phyloP scores from a whole-genome alignment of 2,797 vertebrate species.

The Lates japonicus region DNA sequence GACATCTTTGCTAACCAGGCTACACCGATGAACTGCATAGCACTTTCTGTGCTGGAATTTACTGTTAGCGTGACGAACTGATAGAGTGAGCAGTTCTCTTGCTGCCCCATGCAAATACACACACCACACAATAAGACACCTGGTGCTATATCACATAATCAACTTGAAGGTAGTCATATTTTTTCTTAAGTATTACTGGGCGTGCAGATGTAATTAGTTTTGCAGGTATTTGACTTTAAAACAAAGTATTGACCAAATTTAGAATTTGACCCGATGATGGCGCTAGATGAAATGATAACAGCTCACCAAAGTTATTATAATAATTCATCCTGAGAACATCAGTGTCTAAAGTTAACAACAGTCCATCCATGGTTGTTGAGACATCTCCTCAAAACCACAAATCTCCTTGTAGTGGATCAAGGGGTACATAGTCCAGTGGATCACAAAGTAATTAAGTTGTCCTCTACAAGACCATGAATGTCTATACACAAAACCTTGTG shows the following conservation, averaged over 20 bases:
- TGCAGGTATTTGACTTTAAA: not conserved
- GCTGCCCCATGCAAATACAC: conserved; percentile 16
- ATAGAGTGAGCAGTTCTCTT: conserved; percentile 5
- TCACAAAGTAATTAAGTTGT: not conserved
- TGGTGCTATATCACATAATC: not conserved
- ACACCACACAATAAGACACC: not conserved
- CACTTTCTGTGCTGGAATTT: conserved; percentile 31
- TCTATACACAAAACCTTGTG: not conserved
- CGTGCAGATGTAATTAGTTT: not conserved
- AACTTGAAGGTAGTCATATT: not conserved
- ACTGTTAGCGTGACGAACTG: conserved; percentile 40
- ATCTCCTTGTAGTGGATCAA: too few relatives aligned
- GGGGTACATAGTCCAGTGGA: too few relatives aligned
- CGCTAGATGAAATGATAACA: not conserved
- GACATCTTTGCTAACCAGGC: conserved; percentile 71
- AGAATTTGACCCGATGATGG: not conserved
- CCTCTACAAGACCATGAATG: not conserved
- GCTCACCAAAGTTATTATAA: too few relatives aligned
- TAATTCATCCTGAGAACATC: not conserved
- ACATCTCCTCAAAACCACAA: not conserved
- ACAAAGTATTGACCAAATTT: not conserved
- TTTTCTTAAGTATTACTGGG: not conserved
- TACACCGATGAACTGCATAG: conserved; percentile 42
- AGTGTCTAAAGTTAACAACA: not conserved
- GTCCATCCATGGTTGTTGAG: not conserved